These are phyloP conservation scores for Brenthis daphne DNA, from an alignment of 2,888 invertebrate genomes.

Conservation along the genomic window DNA sequence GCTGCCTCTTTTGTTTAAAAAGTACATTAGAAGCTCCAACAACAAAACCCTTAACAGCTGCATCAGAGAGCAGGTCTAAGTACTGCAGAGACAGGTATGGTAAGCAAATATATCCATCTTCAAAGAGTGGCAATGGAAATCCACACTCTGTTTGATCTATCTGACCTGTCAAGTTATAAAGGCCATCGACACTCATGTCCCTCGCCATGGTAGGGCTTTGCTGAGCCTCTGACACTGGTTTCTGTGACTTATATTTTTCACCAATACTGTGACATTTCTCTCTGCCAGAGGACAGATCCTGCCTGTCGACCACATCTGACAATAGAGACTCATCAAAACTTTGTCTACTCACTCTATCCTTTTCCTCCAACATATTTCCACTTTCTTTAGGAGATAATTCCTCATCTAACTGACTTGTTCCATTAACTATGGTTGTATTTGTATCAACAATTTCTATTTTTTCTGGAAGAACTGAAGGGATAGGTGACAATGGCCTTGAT, in stretches of 20 bases:
- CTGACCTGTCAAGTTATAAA: constrained; percentile 85
- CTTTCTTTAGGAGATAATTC: constrained; percentile 71
- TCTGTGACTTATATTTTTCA: constrained; percentile 73
- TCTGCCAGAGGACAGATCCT: constrained; percentile 61
- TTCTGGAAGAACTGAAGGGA: constrained; percentile 49
- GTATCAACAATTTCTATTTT: constrained; percentile 47
- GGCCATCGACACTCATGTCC: constrained; percentile 85
- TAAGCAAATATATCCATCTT: constrained; percentile 95
- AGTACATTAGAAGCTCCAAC: constrained; percentile 99
- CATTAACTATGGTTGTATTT: constrained; percentile 58
- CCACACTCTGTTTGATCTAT: constrained; percentile 89
- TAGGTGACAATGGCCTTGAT: constrained; percentile 70
- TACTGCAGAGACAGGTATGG: constrained; percentile 98
- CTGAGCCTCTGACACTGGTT: constrained; percentile 65
- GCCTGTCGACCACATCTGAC: constrained; percentile 64
- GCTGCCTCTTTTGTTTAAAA: constrained; percentile 96
- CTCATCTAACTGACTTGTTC: constrained; percentile 54
- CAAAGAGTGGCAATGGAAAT: constrained; percentile 93
- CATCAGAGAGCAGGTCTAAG: constrained; percentile 94
- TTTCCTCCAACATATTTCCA: constrained; percentile 70
- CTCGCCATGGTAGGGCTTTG: constrained; percentile 84
- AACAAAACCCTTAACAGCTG: constrained; percentile 92
- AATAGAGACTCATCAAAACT: constrained; percentile 72
- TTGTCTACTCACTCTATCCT: constrained; percentile 70
- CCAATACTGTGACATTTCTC: constrained; percentile 79